These are phyloP conservation scores for Plebejus anna DNA, from an alignment of 2,888 invertebrate genomes.

Conservation along the genomic window DNA sequence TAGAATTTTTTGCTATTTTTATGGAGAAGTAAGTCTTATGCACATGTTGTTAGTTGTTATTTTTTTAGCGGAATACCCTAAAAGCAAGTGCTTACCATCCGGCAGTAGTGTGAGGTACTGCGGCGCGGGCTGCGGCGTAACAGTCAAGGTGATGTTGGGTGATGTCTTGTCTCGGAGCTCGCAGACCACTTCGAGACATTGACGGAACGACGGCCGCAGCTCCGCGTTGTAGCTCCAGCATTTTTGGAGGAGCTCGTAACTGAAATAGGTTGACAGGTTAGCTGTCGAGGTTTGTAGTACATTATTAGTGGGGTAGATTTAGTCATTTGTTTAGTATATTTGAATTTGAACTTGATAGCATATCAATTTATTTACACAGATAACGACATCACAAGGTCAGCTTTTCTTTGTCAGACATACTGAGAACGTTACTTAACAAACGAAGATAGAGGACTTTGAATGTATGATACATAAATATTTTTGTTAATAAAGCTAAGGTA, in stretches of 20 bases:
- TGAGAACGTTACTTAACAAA: no score
- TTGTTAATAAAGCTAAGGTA: no score
- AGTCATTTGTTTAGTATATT: not conserved
- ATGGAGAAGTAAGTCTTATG: not conserved
- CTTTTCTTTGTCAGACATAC: no score
- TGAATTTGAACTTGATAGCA: not conserved
- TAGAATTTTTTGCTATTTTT: not conserved
- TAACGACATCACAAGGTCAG: no score
- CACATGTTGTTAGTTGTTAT: no score
- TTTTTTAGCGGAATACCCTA: no score
- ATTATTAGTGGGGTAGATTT: not conserved
- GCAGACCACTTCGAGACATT: constrained; percentile 84
- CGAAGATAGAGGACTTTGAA: no score
- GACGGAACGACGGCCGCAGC: constrained; percentile 91
- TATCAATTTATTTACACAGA: not conserved
- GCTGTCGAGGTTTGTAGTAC: no score
- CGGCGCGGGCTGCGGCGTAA: constrained; percentile 56
- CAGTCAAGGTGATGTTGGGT: constrained; percentile 56
- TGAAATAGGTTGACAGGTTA: constrained; percentile 47
- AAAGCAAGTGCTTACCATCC: constrained; percentile 53
- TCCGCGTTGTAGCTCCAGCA: constrained; percentile 94
- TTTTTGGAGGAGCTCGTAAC: constrained; percentile 90
- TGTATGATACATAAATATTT: no score
- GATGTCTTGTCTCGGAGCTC: constrained; percentile 61
- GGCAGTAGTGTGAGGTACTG: constrained; percentile 69